Base-by-base conservation (phyloP, 2,888 invertebrate species). In the Acronicta alni region DNA sequence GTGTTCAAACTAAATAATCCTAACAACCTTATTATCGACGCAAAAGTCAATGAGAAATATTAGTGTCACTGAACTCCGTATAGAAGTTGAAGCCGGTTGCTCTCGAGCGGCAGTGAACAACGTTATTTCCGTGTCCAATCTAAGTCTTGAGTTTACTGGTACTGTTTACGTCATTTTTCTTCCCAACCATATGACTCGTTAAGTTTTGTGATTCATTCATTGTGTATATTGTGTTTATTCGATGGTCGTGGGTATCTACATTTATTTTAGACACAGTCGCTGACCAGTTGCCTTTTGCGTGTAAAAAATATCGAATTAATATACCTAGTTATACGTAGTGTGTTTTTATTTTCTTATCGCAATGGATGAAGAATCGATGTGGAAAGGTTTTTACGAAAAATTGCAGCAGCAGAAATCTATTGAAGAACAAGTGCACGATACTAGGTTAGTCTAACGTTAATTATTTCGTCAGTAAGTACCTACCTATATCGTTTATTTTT, bases 321-420 rank as follows among this genome's bases (percentile, higher is more conserved):
- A 9, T 49, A 49, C 20, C 39, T 57, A 45, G 35, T n/a, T 46
- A 41, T 30, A 23, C 38, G 41, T 26, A 37, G 38, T 42, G 59
- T 46, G 30, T 61, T 44, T 49, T 48, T 23, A n/a, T 57, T 53
- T 54, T 60, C 41, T 67, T 41, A 42, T 47, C 59, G 85, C 74
- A 76, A 94, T 92, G 95, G 95, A 96, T 88, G 97, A 97, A 89
- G 97, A 97, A 83, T 92, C 95, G 12, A 97, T 97, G 97, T 97
- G 97, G 97, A 97, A 96, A 89, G 95, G 95, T 62, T 96, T 97
- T 81, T 97, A 96, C 80, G 96, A 96, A 54, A 96, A 96, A 81
- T 85, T 96, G 63, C 95, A 96, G 74, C 95, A 95, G 61, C 95
- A 96, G 75, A 95, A 95, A 84, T 95, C 96, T 57, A 80, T 92